Evolutionary conservation across 2,797 vertebrate species (phyloP).

Genomic region (Leontocebus nigricollis): DNA sequence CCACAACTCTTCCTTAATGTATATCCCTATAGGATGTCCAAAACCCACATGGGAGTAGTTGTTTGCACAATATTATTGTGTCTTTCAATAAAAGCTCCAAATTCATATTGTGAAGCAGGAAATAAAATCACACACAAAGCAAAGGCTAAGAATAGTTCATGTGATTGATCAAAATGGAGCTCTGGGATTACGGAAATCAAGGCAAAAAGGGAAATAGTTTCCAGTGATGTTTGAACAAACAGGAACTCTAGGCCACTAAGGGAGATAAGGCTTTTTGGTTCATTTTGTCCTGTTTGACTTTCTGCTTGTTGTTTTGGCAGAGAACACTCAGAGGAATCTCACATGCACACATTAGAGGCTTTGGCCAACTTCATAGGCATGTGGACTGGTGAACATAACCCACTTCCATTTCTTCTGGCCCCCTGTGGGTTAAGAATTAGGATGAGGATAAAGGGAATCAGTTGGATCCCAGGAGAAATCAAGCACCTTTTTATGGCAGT

Average conservation of each 20-base stretch:
- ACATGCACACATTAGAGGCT: neutral
- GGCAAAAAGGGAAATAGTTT: neutral
- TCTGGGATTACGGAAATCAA: neutral
- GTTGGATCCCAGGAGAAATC: neutral
- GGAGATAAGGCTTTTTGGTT: neutral
- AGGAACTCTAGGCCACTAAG: neutral
- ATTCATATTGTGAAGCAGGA: neutral
- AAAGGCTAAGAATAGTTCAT: neutral
- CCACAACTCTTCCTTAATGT: neutral
- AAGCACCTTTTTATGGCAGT: neutral
- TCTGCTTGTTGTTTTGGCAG: neutral
- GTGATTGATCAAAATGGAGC: neutral
- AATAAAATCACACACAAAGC: neutral
- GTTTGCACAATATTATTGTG: neutral
- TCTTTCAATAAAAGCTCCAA: neutral
- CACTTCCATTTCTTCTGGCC: neutral
- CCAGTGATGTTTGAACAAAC: neutral
- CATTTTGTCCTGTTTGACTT: neutral
- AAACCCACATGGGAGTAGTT: neutral
- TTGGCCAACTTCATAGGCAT: neutral
- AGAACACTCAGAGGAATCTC: neutral
- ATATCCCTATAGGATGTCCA: neutral
- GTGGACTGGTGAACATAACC: neutral
- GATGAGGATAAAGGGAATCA: neutral
- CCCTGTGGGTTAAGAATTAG: neutral